phyloP scores from a whole-genome alignment of 92 coral and sea anemone species.

The Epizoanthus scotinus region DNA sequence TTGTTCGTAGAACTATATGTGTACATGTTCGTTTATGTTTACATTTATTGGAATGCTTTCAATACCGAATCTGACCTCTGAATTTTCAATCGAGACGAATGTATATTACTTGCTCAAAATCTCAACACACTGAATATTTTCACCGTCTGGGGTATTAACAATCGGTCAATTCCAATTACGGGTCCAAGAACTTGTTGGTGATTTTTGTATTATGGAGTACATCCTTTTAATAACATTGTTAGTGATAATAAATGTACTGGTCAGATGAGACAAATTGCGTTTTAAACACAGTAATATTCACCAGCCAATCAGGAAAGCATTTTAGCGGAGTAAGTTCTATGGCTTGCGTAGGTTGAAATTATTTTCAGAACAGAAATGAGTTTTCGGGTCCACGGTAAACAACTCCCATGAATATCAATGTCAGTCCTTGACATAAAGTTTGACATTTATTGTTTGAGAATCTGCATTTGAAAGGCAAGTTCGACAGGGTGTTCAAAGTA shows the following conservation, averaged over 20 bases:
- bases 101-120: background rate
- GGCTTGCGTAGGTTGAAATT: conserved; percentile 5
- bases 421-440: background rate
- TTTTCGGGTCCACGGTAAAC: conserved; percentile 6
- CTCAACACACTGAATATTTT: too few relatives aligned
- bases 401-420: background rate
- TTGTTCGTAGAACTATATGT: background rate
- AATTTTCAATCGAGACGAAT: background rate
- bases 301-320: background rate
- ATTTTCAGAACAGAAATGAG: conserved; percentile 14
- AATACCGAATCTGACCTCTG: background rate
- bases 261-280: conserved; percentile 3
- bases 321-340: conserved; percentile 2
- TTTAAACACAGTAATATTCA: background rate
- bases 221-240: conserved; percentile 1
- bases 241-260: background rate
- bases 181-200: background rate
- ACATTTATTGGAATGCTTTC: background rate
- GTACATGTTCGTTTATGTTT: background rate
- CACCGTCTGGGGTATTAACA: background rate
- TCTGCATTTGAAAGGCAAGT: conserved; percentile 10
- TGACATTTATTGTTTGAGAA: conserved; percentile 28
- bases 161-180: background rate
- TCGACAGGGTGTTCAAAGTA: background rate
- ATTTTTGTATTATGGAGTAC: background rate